Evolutionary conservation across 2,888 invertebrate genomes (phyloP), one percentile per base, ranked within the genome.

Genomic region (Periphyllus acericola): DNA sequence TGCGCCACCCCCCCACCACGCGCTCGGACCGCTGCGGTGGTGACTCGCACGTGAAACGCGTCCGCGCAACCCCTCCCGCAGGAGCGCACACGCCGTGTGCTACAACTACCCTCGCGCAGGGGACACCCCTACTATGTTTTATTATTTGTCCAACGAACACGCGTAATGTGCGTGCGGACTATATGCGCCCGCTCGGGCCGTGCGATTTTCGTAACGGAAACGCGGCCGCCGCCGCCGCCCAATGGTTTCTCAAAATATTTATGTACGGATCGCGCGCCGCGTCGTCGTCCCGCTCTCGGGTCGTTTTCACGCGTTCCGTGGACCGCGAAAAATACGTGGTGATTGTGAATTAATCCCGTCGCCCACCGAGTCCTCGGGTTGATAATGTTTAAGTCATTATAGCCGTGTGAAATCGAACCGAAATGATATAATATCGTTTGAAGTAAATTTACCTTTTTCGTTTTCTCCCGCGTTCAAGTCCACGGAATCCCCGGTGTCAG

Each of bases 171-270:
- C 60, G 29, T 36, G 75, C 32, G 29, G 29, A 66, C 66, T 68
- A 17, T 29, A n/a, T 52, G 34, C 34, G 34, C 34, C 21, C 71
- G 14, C 46, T 21, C 32, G 36, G 32, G 17, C 21, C 32, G 71
- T 71, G 80, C 80, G 80, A 85, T 85, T 80, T 86, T 86, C 60
- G 80, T 79, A 86, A 86, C 86, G 86, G 86, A 86, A 86, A 86
- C 79, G 34, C 34, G 75, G 14, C 25, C 21, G 32, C 29, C 19
- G 55, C 79, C 66, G n/a, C 34, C 46, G 46, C 21, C 34, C 71
- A 40, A 80, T 86, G 86, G 80, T 86, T 86, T 86, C 86, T 86
- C 80, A 80, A 86, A 79, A 72, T 85, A 71, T 82, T 71, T 71
- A 29, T 40, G 19, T 46, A 34, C 60, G 17, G 14, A 55, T 55